phyloP scores from a whole-genome alignment of 2,888 invertebrate genomes.

The Eucera pruinosa region DNA sequence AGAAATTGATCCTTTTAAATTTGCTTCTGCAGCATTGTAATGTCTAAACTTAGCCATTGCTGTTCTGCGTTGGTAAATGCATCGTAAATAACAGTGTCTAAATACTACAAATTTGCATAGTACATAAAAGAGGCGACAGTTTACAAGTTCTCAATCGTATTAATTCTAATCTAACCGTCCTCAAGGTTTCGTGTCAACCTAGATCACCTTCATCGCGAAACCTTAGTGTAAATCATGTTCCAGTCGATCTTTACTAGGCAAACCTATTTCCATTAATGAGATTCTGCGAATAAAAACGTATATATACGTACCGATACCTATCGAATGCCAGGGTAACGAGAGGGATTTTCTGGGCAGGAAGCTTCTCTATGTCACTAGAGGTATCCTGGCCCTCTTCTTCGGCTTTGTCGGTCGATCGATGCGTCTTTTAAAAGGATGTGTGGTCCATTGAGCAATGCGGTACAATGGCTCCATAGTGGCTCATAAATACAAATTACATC shows the following conservation, averaged over 20 bases:
- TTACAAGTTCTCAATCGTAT: not conserved
- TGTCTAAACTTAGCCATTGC: too few species aligned
- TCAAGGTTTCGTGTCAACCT: slow-evolving; percentile 7
- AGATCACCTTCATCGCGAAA: slow-evolving; percentile 24
- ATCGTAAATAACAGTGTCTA: too few species aligned
- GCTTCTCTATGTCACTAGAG: slow-evolving; percentile 21
- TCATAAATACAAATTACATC: slow-evolving; percentile 65
- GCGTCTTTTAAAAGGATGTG: slow-evolving; percentile 36
- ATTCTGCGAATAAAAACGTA: slow-evolving; percentile 2
- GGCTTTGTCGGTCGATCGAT: slow-evolving; percentile 38
- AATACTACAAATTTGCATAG: too few species aligned
- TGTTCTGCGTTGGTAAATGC: too few species aligned
- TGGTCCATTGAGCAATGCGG: slow-evolving; percentile 47
- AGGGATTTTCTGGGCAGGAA: not conserved
- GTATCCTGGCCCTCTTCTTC: slow-evolving; percentile 6
- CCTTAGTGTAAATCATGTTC: slow-evolving; percentile 29
- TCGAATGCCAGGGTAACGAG: not conserved
- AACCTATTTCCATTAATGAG: slow-evolving; percentile 34
- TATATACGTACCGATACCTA: not conserved
- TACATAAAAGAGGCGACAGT: not conserved
- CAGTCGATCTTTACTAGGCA: not conserved
- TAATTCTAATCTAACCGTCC: slow-evolving; percentile 9
- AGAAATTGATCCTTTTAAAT: too few species aligned
- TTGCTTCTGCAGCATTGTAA: too few species aligned
- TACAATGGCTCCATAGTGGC: slow-evolving; percentile 36